These are phyloP conservation scores for Dendrolimus kikuchii DNA, from an alignment of 1,140 invertebrate species.

Conservation along the genomic window DNA sequence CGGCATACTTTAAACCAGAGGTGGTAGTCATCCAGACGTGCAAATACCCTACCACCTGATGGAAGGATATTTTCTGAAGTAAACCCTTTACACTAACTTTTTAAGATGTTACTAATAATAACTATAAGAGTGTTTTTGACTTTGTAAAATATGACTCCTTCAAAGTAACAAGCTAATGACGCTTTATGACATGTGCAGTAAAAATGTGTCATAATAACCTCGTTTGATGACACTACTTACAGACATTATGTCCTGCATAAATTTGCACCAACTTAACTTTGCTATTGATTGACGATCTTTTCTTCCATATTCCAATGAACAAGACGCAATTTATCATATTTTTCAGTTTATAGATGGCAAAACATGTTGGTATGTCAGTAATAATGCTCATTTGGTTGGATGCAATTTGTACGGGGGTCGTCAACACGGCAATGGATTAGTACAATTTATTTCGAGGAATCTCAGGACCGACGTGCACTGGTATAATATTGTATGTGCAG, in stretches of 20 bases:
- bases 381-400: conserved; percentile 29
- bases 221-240: conserved; percentile 10
- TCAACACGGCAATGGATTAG: conserved; percentile 43
- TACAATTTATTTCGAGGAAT: conserved; percentile 39
- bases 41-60: too few species aligned
- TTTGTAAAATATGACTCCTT: too few species aligned
- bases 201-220: conserved; percentile 9
- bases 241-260: conserved; percentile 12
- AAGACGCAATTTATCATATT: conserved; percentile 6
- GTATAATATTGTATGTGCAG: conserved; percentile 1
- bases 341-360: conserved; percentile 5
- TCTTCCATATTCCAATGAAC: conserved; percentile 2
- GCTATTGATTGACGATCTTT: neutral
- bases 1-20: too few species aligned
- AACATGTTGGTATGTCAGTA: conserved; percentile 17
- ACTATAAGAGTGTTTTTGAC: too few species aligned
- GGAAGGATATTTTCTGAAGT: too few species aligned
- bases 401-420: conserved; percentile 34
- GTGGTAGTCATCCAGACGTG: too few species aligned
- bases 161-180: too few species aligned
- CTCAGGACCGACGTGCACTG: conserved; percentile 21
- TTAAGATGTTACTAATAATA: too few species aligned
- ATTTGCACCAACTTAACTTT: conserved; percentile 5
- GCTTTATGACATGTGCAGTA: too few species aligned
- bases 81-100: too few species aligned